These are phyloP conservation scores for Psittacus erithacus DNA, from an alignment of 2,113 vertebrate genomes.

Conservation along the genomic window DNA sequence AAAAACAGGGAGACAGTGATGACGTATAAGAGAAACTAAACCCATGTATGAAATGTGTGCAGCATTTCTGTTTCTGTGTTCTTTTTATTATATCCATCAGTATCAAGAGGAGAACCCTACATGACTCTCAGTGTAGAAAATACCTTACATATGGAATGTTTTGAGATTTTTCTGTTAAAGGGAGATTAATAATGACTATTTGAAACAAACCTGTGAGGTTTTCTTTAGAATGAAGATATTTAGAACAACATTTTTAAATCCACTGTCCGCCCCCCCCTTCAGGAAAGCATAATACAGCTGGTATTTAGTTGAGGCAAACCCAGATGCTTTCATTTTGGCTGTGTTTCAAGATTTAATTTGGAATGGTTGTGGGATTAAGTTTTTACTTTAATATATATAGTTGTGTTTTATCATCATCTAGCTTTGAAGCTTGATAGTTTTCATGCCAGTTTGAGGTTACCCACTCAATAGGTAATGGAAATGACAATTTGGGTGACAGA, in stretches of 20 bases:
- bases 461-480: background rate
- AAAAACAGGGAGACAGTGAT: background rate
- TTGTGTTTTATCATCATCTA: background rate
- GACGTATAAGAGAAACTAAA: background rate
- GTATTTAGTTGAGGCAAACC: background rate
- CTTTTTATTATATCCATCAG: background rate
- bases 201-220: background rate
- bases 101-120: background rate
- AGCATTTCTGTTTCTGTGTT: background rate
- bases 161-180: background rate
- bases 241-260: background rate
- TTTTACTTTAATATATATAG: background rate
- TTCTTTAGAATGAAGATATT: background rate
- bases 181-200: background rate
- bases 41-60: background rate
- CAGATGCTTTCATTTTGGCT: background rate
- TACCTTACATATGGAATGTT: background rate
- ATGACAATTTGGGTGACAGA: background rate
- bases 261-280: background rate
- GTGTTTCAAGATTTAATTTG: background rate
- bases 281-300: background rate
- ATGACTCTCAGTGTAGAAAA: background rate
- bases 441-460: conserved; percentile 3
- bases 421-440: conserved; percentile 5
- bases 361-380: background rate